Conservation (phyloP, 2,797 vertebrate species). For the Acanthurus lineatus region DNA sequence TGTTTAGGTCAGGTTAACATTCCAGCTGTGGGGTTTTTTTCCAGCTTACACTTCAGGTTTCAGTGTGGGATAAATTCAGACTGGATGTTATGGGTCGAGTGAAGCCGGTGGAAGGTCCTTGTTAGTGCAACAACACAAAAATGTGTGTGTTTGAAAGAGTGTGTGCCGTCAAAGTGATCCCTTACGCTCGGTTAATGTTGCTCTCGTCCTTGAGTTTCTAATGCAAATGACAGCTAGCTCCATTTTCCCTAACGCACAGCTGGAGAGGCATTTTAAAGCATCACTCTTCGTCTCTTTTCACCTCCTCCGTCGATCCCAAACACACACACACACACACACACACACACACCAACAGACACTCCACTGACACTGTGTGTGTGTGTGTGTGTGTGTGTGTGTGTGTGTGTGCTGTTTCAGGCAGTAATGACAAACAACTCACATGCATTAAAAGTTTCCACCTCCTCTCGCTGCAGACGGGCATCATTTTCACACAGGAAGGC, state of each 20-base stretch:
- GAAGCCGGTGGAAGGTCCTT: neutral
- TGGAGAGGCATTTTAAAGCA: conserved; percentile 72
- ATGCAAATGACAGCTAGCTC: conserved; percentile 72
- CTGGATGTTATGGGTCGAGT: rapidly evolving
- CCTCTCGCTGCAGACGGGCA: conserved; percentile 23
- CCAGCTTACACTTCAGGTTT: no score
- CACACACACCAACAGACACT: conserved; percentile 6
- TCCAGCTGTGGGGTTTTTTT: neutral
- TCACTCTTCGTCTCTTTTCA: conserved; percentile 57
- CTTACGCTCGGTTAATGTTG: conserved; percentile 58
- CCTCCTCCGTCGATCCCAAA: conserved; percentile 34
- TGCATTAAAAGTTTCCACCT: conserved; percentile 64
- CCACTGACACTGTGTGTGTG: conserved; percentile 11
- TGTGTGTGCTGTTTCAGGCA: neutral
- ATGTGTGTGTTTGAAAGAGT: neutral
- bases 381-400: neutral
- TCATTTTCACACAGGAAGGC: conserved; percentile 53
- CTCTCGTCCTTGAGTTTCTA: conserved; percentile 69
- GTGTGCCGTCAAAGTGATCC: conserved; percentile 38
- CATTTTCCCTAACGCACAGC: conserved; percentile 64
- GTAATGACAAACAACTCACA: conserved; percentile 43
- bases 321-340: conserved; percentile 37
- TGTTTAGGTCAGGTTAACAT: neutral
- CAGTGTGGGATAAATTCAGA: neutral
- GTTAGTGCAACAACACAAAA: conserved; percentile 9